phyloP scores from a whole-genome alignment of 2,113 vertebrate genomes.

The Pseudonaja textilis region DNA sequence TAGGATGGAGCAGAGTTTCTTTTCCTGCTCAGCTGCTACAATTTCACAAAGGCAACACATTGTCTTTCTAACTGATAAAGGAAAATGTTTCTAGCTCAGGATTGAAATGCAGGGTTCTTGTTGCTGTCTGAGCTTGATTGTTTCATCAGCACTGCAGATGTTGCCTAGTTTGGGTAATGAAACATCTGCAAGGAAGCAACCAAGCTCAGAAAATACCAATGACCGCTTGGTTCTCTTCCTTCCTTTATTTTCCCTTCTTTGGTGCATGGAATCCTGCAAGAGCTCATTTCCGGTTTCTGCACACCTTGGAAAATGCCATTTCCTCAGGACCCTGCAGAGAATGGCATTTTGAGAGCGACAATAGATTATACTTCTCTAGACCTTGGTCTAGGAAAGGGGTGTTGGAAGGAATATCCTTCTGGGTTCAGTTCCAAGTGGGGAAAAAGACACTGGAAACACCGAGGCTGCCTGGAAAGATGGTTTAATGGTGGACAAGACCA shows the following conservation, averaged over 20 bases:
- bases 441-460: too few species aligned
- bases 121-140: neutral
- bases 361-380: neutral
- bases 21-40: neutral
- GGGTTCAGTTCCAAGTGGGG: too few species aligned
- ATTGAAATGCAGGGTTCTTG: neutral
- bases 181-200: neutral
- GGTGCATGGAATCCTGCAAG: neutral
- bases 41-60: neutral
- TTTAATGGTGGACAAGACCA: too few species aligned
- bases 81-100: neutral
- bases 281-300: neutral
- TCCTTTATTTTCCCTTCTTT: too few species aligned
- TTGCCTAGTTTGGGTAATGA: neutral
- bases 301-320: too few species aligned
- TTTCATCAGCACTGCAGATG: neutral
- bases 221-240: neutral
- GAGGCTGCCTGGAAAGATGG: too few species aligned
- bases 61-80: neutral
- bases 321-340: neutral
- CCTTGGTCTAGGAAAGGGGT: neutral
- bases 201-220: neutral
- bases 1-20: neutral
- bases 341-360: neutral
- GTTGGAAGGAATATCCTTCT: too few species aligned